phyloP scores from a whole-genome alignment of 2,797 vertebrate genomes.

The Acridotheres tristis region DNA sequence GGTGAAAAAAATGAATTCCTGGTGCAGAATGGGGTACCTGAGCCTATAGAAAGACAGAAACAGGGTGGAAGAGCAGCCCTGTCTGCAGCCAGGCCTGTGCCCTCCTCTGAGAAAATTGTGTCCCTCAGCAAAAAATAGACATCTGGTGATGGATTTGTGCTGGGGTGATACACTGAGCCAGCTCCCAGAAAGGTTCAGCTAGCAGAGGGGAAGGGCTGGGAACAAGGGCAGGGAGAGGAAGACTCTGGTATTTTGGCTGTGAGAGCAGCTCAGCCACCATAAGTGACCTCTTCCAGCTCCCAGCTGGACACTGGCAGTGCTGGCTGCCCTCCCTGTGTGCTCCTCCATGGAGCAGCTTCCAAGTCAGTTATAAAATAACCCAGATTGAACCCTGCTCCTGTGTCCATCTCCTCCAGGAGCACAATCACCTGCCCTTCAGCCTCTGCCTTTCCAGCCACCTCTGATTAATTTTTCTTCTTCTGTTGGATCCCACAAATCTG shows the following conservation, averaged over 20 bases:
- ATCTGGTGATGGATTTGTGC: not conserved
- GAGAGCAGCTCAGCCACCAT: not conserved
- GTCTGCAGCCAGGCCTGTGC: not conserved
- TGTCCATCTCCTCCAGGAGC: not conserved
- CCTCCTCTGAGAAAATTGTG: not conserved
- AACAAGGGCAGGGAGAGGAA: not conserved
- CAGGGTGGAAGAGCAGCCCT: not conserved
- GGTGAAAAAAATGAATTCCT: not conserved
- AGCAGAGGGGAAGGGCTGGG: not conserved
- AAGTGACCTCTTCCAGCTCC: not conserved
- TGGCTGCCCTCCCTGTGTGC: not conserved
- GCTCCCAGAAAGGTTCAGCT: not conserved
- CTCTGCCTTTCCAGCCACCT: not conserved
- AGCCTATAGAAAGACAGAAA: not conserved
- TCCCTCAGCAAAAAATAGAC: not conserved
- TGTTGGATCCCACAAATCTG: too few species aligned
- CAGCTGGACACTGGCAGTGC: accelerated
- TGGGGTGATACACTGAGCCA: not conserved
- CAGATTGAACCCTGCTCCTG: not conserved
- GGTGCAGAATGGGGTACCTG: not conserved
- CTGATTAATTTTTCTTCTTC: not conserved
- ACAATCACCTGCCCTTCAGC: not conserved
- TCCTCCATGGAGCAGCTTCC: not conserved
- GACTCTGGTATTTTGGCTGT: accelerated
- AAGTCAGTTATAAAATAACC: not conserved